A percentile compares a stretch with the other conserved stretches of the same genome.
These are phyloP conservation scores for Ailuropoda melanoleuca DNA, from an alignment of 2,113 vertebrate genomes.

Conservation along the genomic window DNA sequence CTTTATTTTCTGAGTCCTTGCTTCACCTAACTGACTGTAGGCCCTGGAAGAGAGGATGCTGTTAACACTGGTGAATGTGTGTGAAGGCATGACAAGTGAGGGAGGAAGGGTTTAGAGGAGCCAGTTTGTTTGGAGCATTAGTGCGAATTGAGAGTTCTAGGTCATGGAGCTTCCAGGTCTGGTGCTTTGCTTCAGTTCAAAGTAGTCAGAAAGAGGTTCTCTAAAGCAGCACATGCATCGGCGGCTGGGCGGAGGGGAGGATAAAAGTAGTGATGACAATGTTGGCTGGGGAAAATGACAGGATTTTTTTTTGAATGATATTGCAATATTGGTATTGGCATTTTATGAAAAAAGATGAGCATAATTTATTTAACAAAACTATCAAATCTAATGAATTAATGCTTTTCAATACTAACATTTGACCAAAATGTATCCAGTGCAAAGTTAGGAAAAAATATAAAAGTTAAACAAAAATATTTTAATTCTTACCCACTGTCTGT, in stretches of 20 bases:
- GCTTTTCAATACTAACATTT: not conserved
- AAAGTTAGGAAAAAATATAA: not conserved
- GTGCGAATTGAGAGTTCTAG: not conserved
- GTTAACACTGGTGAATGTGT: not conserved
- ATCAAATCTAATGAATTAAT: not conserved
- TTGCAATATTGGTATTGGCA: not conserved
- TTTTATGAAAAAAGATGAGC: not conserved
- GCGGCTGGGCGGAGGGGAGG: not conserved
- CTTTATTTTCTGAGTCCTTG: slow-evolving; percentile 35
- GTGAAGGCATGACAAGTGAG: too few species aligned
- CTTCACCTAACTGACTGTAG: not conserved
- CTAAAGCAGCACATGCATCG: not conserved
- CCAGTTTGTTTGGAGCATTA: not conserved
- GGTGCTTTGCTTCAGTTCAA: not conserved
- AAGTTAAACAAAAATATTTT: not conserved
- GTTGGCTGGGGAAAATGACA: not conserved
- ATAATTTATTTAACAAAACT: not conserved
- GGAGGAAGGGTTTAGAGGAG: not conserved
- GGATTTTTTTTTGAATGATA: not conserved
- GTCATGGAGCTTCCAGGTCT: not conserved
- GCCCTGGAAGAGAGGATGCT: not conserved
- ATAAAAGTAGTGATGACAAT: not conserved
- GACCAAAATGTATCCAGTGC: not conserved
- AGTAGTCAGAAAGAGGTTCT: not conserved
- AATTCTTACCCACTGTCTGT: not conserved